Percentiles rank a stretch among this genome's conserved stretches.
These are phyloP conservation scores for Otolemur crassicaudatus DNA, from an alignment of 2,797 vertebrate species.

Conservation along the genomic window DNA sequence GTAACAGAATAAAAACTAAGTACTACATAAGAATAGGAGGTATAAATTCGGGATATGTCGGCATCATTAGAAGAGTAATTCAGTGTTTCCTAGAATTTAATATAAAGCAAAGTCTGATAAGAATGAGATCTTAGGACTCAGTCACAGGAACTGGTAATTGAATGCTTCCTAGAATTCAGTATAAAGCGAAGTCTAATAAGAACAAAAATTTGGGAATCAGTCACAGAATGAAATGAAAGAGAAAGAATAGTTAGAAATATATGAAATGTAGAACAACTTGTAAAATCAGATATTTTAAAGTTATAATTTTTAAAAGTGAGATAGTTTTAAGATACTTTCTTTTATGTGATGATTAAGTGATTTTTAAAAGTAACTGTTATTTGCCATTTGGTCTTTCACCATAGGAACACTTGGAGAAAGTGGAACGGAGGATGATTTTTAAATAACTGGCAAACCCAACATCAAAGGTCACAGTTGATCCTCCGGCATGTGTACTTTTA, in stretches of 20 bases:
- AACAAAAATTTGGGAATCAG: neutral
- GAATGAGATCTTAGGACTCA: neutral
- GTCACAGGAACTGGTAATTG: neutral
- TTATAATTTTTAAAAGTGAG: neutral
- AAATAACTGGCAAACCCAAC: neutral
- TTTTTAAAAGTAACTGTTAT: conserved; percentile 26
- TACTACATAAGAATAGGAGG: neutral
- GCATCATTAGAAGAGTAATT: neutral
- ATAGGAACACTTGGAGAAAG: neutral
- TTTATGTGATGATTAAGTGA: neutral
- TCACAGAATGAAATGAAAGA: neutral
- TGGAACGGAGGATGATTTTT: neutral
- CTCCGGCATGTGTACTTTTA: neutral
- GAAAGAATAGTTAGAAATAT: neutral
- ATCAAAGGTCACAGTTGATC: neutral
- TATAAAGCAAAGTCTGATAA: neutral
- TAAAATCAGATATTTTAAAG: neutral
- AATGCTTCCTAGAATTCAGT: neutral
- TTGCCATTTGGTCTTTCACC: neutral
- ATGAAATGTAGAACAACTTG: neutral
- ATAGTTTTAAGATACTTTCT: neutral
- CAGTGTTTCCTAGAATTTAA: neutral
- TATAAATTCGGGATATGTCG: neutral
- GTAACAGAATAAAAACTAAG: neutral
- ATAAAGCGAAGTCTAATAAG: neutral